Evolutionary conservation across 2,797 vertebrate genomes (phyloP), one percentile per base, ranked within the genome.

Genomic region (Tadarida brasiliensis): DNA sequence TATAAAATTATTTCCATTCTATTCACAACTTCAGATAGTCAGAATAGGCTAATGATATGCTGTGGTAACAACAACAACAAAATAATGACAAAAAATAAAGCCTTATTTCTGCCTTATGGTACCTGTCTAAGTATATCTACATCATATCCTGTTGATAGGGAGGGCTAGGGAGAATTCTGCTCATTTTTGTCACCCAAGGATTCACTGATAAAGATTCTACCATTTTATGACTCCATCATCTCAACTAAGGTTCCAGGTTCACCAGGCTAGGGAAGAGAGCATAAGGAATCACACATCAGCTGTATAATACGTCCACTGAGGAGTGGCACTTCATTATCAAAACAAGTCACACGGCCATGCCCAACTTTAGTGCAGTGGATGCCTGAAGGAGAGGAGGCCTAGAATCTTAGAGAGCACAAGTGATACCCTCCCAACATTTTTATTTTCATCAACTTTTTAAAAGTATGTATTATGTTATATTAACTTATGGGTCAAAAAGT

Each of bases 1-100:
- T 87, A 74, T 89, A 88, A 96, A 97, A 87, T 88, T 94, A 94
- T 94, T 96, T 95, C 74, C 68, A 95, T 94, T 94, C 54, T 16
- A 91, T 94, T 94, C 92, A 77, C 57, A 95, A 83, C 26, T 86
- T 67, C 14, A 76, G 95, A 76, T 70, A 49, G 26, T 67, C 44
- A 89, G n/a, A 95, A 94, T 44, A 87, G 76, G 20, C 56, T 87
- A 96, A 80, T 26, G 26, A 51, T 49, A 85, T 16, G n/a, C 11
- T 82, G 10, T 82, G 20, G 15, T 67, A 93, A 71, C 92, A 82
- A 47, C 54, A 94, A 33, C 59, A 87, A 57, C 33, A 5, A 71
- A 65, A 80, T 30, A 30, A 20, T 78, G 6, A 49, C 67, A 30
- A 80, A 94, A 86, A 70, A 35, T 6, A 76, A 96, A 93, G 39